phyloP scores from a whole-genome alignment of 2,888 invertebrate species.

The Hipparchia semele region DNA sequence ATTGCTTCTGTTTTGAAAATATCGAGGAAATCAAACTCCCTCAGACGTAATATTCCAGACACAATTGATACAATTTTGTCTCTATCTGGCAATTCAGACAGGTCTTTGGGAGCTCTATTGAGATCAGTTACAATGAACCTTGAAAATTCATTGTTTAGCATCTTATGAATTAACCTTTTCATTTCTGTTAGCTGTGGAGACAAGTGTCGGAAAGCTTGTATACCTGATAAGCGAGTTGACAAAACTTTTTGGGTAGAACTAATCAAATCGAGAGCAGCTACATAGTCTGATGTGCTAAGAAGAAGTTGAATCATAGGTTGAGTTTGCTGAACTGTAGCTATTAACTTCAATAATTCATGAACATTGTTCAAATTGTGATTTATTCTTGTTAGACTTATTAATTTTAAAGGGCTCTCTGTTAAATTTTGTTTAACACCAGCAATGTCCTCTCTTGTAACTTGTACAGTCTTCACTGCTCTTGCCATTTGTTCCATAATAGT shows the following conservation, averaged over 20 bases:
- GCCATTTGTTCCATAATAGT: conserved; percentile 97
- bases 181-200: conserved; percentile 98
- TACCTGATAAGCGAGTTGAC: conserved; percentile 93
- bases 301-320: conserved; percentile 98
- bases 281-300: conserved; percentile 97
- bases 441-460: conserved; percentile 88
- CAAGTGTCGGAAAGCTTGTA: conserved; percentile 97
- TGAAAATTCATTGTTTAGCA: conserved; percentile 97
- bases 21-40: conserved; percentile 94
- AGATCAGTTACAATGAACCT: conserved; percentile 95
- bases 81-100: conserved; percentile 87
- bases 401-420: conserved; percentile 90
- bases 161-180: conserved; percentile 97
- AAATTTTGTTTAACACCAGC: conserved; percentile 89
- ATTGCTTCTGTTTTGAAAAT: conserved; percentile 94
- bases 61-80: conserved; percentile 94
- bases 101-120: conserved; percentile 88
- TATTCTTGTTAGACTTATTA: conserved; percentile 87
- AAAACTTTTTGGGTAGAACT: conserved; percentile 98
- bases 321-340: conserved; percentile 98
- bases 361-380: conserved; percentile 86
- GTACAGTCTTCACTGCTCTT: conserved; percentile 90
- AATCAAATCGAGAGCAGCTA: conserved; percentile 98
- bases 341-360: conserved; percentile 91
- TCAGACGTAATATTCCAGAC: conserved; percentile 94